Conservation (phyloP, 2,888 invertebrate species). For the Abrostola tripartita region DNA sequence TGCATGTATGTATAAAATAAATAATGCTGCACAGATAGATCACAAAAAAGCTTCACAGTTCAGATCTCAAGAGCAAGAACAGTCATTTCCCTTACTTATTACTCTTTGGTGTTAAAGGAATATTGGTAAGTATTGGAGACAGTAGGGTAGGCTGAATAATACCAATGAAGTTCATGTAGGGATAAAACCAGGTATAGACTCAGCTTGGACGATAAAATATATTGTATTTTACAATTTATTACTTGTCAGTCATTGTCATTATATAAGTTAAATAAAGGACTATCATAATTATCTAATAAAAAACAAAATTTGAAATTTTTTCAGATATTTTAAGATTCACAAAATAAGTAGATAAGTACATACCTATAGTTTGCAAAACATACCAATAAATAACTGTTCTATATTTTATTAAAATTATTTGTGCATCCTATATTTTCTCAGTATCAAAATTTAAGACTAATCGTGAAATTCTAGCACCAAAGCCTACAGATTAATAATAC, state of each 20-base stretch:
- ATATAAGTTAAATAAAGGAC: no score
- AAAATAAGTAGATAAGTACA: conserved; percentile 18
- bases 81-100: conserved; percentile 37
- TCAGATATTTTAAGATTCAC: conserved; percentile 12
- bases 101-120: conserved; percentile 65
- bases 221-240: no score
- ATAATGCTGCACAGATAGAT: conserved; percentile 69
- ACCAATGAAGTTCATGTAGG: no score
- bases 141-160: neutral
- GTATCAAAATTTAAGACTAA: conserved; percentile 74
- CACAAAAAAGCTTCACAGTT: conserved; percentile 63
- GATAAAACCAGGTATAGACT: no score
- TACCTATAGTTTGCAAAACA: conserved; percentile 25
- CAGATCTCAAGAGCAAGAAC: conserved; percentile 62
- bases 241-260: no score
- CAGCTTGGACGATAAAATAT: no score
- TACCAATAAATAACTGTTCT: conserved; percentile 11
- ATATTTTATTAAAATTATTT: conserved; percentile 51
- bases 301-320: neutral
- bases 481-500: conserved; percentile 71
- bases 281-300: no score
- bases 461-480: conserved; percentile 80
- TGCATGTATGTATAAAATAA: conserved; percentile 69
- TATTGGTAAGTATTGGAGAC: conserved; percentile 22
- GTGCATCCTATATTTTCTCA: conserved; percentile 67